Evolutionary conservation across 2,113 vertebrate genomes (phyloP).

Genomic region (Eudyptes chrysolophus): DNA sequence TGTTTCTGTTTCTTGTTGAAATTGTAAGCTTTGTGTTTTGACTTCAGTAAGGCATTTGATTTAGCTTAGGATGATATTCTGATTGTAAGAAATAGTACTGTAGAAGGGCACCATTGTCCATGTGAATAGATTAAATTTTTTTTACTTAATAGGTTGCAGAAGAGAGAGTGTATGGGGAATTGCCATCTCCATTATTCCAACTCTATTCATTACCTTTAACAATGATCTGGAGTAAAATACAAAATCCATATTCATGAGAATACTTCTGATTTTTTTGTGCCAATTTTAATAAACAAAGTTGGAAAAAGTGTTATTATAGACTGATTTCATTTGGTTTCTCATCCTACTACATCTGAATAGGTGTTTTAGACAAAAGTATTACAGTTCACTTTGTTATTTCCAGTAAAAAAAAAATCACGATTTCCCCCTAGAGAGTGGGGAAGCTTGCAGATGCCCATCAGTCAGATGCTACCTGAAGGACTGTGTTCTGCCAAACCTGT

Average conservation of each 20-base stretch:
- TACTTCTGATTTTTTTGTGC: background rate
- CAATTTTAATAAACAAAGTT: background rate
- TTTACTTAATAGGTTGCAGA: background rate
- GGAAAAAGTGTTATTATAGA: background rate
- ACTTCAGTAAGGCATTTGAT: background rate
- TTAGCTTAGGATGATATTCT: background rate
- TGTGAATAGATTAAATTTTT: background rate
- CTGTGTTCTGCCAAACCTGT: background rate
- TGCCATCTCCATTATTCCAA: background rate
- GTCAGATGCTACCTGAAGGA: background rate
- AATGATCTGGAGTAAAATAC: background rate
- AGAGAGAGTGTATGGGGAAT: background rate
- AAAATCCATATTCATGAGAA: constrained; percentile 11
- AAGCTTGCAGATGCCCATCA: background rate
- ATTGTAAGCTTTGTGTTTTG: background rate
- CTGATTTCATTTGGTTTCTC: background rate
- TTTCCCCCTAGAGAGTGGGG: background rate
- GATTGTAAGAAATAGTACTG: background rate
- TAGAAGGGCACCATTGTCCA: background rate
- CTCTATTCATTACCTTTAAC: background rate
- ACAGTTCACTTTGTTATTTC: too few relatives aligned
- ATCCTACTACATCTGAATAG: background rate
- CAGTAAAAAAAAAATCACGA: background rate
- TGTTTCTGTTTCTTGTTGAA: background rate
- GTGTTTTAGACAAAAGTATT: too few relatives aligned